Base-by-base conservation (phyloP, 2,113 vertebrate genomes). In the Tragelaphus buxtoni region DNA sequence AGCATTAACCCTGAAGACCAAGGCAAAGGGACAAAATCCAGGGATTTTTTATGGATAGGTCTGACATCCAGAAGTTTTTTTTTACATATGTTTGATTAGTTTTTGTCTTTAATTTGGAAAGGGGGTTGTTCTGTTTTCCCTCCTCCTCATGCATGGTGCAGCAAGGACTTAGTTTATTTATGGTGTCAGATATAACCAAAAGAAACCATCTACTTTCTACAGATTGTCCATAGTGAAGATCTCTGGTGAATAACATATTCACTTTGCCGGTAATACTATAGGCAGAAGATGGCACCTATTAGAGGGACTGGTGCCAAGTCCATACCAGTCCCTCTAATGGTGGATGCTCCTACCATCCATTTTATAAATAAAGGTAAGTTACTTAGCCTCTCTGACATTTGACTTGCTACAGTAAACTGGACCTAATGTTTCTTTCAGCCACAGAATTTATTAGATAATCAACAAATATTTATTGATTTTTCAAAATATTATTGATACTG, bases 401-500 rank as follows among this genome's bases (percentile, higher is more conserved):
- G 6, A 42, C 69, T 53, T 60, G 18, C 42, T 60, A 11, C 22
- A 47, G n/a, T 72, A 82, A 53, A 35, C 9, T 72, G 10, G 55
- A 39, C 30, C 45, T 42, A 58, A 85, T n/a, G 5, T 61, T 92
- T n/a, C 1, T 77, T 95, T 96, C 18, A 51, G 22, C 3, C 7
- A 10, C 8, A 82, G 22, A 77, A 82, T 86, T 63, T 91, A n/a
- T 32, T 72, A 91, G 32, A 32, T 45, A 81, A 80, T 60, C 26
- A 85, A 47, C 30, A 63, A 69, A 56, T 63, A 89, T 1, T 42
- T 91, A 74, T 3, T 60, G 22, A 20, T 76, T 95, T 58, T 17
- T 91, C 80, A 91, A 95, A 77, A 24, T 69, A 32, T 80, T 87
- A 83, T 53, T 87, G 58, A 90, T 47, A 65, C 14, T 74, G 20